Evolutionary conservation across 2,888 invertebrate genomes (phyloP).

Genomic region (Metellina segmentata): DNA sequence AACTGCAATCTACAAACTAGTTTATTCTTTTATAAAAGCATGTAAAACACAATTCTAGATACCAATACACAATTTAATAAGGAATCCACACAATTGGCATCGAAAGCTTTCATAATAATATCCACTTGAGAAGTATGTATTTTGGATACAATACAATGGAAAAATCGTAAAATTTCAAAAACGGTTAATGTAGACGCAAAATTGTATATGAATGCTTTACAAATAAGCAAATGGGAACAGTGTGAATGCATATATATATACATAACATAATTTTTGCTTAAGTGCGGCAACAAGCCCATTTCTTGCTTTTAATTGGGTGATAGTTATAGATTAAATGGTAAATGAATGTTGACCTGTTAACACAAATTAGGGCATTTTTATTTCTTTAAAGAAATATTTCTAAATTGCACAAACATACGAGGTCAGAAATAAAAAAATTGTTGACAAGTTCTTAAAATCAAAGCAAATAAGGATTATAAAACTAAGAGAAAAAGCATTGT

Average conservation of each 20-base stretch:
- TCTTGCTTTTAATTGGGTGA: background rate
- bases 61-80: slow-evolving; percentile 8
- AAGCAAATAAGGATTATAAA: too few species aligned
- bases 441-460: too few species aligned
- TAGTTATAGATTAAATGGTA: background rate
- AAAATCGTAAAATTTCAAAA: background rate
- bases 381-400: too few species aligned
- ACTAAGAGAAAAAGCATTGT: too few species aligned
- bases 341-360: too few species aligned
- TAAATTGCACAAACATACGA: too few species aligned
- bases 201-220: background rate
- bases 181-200: background rate
- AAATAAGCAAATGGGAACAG: background rate
- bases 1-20: slow-evolving; percentile 16
- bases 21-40: slow-evolving; percentile 42
- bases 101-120: background rate
- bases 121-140: background rate
- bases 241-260: background rate
- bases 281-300: background rate
- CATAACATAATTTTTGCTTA: background rate
- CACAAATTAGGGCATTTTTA: too few species aligned
- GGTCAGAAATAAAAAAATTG: too few species aligned
- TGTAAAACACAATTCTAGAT: slow-evolving; percentile 30
- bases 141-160: background rate
- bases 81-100: background rate